A percentile compares a stretch with the other conserved stretches of the same genome.
Evolutionary conservation across 2,888 invertebrate genomes (phyloP).

Genomic region (Dorcus parallelipipedus): DNA sequence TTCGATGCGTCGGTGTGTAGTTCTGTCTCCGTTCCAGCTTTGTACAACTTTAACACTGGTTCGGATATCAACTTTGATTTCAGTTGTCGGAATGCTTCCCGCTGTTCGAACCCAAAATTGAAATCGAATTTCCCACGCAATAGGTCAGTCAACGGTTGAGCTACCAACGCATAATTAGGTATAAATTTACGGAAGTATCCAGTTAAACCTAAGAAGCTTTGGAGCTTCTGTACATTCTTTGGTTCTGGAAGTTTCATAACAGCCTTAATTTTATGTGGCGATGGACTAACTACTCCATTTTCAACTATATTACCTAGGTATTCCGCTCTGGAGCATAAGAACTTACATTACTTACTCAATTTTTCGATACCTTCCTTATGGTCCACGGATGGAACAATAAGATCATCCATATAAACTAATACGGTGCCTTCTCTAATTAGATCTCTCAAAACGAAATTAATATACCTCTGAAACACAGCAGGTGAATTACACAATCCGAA

Average conservation of each 20-base stretch:
- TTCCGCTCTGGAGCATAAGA: slow-evolving; percentile 17
- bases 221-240: neutral
- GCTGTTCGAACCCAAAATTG: no score
- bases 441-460: slow-evolving; percentile 26
- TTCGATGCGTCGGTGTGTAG: no score
- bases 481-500: slow-evolving; percentile 44
- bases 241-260: slow-evolving; percentile 15
- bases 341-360: slow-evolving; percentile 36
- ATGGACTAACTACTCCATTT: slow-evolving; percentile 25
- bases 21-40: no score
- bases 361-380: slow-evolving; percentile 26
- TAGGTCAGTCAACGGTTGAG: neutral
- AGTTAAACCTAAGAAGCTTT: neutral
- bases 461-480: slow-evolving; percentile 29
- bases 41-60: no score
- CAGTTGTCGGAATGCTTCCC: no score
- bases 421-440: slow-evolving; percentile 5
- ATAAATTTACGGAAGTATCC: slow-evolving; percentile 1
- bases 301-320: slow-evolving; percentile 9
- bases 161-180: neutral
- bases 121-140: no score
- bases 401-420: slow-evolving; percentile 16
- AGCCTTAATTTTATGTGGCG: slow-evolving; percentile 12
- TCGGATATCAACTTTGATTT: no score
- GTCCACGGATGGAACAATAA: slow-evolving; percentile 21